Percentiles rank a stretch among this genome's conserved stretches.
Conservation (phyloP, 2,113 vertebrate genomes). For the Channa argus region DNA sequence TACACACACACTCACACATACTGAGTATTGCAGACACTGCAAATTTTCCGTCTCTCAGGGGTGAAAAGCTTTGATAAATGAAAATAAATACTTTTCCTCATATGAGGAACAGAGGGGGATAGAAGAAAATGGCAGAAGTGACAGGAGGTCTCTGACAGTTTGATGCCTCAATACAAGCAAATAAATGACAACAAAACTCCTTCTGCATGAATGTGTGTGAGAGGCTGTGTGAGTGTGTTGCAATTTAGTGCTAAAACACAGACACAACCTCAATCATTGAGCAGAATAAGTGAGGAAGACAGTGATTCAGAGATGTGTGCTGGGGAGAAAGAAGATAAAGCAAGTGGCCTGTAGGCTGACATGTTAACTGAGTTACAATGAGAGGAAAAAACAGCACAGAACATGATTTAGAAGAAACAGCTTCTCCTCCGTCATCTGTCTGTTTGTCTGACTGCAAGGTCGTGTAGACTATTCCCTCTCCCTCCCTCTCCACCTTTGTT, state of each 20-base stretch:
- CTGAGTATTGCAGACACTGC: slow-evolving; percentile 74
- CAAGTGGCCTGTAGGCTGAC: slow-evolving; percentile 39
- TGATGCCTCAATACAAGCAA: slow-evolving; percentile 64
- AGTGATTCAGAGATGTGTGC: slow-evolving; percentile 32
- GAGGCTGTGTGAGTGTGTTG: slow-evolving; percentile 23
- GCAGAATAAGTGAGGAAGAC: slow-evolving; percentile 29
- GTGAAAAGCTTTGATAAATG: slow-evolving; percentile 83
- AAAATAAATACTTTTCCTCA: slow-evolving; percentile 84
- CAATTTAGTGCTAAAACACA: slow-evolving; percentile 50
- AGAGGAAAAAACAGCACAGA: slow-evolving; percentile 37
- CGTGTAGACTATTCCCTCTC: slow-evolving; percentile 48
- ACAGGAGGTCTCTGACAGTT: slow-evolving; percentile 67
- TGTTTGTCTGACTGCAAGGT: slow-evolving; percentile 72
- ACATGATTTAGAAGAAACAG: slow-evolving; percentile 70
- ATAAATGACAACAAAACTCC: slow-evolving; percentile 47
- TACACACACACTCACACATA: slow-evolving; percentile 51
- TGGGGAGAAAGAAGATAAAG: slow-evolving; percentile 28
- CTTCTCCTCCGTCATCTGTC: slow-evolving; percentile 55
- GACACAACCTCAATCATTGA: slow-evolving; percentile 31
- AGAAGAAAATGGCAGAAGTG: slow-evolving; percentile 57
- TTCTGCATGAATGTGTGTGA: slow-evolving; percentile 33
- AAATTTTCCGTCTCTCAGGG: slow-evolving; percentile 71
- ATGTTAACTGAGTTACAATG: slow-evolving; percentile 61
- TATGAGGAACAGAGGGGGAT: slow-evolving; percentile 54
- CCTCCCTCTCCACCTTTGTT: slow-evolving; percentile 67